A percentile compares a stretch with the other conserved stretches of the same genome.
Evolutionary conservation across 2,113 vertebrate species (phyloP).

Genomic region (Coptodon bakossiorum): DNA sequence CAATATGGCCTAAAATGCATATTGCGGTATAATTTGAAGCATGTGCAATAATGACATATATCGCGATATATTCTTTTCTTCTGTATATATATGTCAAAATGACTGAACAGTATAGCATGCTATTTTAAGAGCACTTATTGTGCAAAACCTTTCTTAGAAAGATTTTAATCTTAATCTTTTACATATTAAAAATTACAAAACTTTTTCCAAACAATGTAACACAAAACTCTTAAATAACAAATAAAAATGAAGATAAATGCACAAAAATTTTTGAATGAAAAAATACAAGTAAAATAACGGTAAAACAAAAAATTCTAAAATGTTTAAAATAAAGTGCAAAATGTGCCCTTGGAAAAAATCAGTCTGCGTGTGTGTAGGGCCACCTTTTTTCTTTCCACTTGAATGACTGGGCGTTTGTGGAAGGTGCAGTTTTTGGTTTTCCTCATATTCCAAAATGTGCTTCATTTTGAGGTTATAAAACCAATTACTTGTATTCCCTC

Average conservation of each 20-base stretch:
- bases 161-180: background rate
- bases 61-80: background rate
- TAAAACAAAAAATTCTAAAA: background rate
- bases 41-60: background rate
- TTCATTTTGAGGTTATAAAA: background rate
- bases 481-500: background rate
- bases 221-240: background rate
- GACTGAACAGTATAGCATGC: background rate
- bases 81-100: background rate
- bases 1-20: background rate
- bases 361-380: background rate
- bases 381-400: background rate
- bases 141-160: fast-evolving
- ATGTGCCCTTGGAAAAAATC: background rate
- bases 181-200: background rate
- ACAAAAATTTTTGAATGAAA: fast-evolving
- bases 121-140: background rate
- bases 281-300: background rate
- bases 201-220: background rate
- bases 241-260: background rate
- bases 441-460: background rate
- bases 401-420: background rate
- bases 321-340: background rate
- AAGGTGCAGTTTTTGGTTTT: background rate
- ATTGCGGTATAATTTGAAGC: background rate